Percentiles rank a stretch among this genome's conserved stretches.
Conservation (phyloP, 2,113 vertebrate genomes). For the Spizaetus ornatus region DNA sequence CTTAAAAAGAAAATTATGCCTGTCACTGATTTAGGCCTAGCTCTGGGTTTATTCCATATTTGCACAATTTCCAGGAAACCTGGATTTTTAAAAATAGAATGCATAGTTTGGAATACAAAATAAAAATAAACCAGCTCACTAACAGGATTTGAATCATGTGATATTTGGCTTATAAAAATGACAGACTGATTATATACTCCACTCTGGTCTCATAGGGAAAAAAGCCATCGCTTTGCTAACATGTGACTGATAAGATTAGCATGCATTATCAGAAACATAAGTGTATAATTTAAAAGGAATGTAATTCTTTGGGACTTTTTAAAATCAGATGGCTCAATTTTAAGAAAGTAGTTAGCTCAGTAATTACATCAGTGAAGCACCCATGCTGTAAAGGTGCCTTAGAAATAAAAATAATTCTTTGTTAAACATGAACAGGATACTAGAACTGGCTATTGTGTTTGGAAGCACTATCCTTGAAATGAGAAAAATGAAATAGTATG, state of each 20-base stretch:
- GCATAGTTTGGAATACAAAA: not conserved
- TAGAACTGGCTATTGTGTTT: not conserved
- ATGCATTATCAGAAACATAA: not conserved
- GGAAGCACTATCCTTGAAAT: not conserved
- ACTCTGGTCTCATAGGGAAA: not conserved
- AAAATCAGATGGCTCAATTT: not conserved
- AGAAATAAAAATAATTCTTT: not conserved
- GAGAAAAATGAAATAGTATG: not conserved
- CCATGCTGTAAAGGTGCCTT: not conserved
- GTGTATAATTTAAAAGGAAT: not conserved
- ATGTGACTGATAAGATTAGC: not conserved
- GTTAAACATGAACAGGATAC: not conserved
- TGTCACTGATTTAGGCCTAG: not conserved
- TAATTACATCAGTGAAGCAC: not conserved
- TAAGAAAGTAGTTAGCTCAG: not conserved
- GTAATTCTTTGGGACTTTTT: not conserved
- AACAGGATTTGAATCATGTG: not conserved
- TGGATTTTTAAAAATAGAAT: not conserved
- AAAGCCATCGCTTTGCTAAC: not conserved
- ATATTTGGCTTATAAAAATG: not conserved
- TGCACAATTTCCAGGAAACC: not conserved
- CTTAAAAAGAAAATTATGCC: not conserved
- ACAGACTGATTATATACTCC: not conserved
- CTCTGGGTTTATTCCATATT: not conserved
- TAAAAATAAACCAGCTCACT: not conserved